Conservation (phyloP, 2,797 vertebrate species). For the Lutjanus campechanus region DNA sequence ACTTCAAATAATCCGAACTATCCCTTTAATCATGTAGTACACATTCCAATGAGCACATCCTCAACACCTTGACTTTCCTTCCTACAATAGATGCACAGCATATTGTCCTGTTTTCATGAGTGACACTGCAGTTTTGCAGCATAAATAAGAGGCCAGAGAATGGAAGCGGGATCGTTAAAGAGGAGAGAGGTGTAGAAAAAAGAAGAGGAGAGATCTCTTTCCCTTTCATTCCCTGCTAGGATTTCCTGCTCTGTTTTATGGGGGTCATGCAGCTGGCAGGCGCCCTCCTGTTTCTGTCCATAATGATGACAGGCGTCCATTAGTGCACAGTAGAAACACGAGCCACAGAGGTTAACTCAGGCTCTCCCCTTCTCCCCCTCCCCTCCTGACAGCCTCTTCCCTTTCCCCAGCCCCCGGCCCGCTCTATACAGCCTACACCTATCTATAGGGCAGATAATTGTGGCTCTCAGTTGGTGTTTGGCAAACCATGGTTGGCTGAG, state of each 20-base stretch:
- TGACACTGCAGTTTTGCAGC: slow-evolving; percentile 54
- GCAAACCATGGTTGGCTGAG: slow-evolving; percentile 70
- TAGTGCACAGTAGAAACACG: slow-evolving; percentile 84
- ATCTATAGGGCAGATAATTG: slow-evolving; percentile 77
- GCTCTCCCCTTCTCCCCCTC: slow-evolving; percentile 43
- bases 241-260: slow-evolving; percentile 87
- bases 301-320: slow-evolving; percentile 87
- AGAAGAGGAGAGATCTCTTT: slow-evolving; percentile 61
- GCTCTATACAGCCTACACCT: slow-evolving; percentile 56
- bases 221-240: slow-evolving; percentile 81
- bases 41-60: not conserved
- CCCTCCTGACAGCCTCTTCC: slow-evolving; percentile 71
- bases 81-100: not conserved
- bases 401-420: slow-evolving; percentile 70
- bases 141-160: slow-evolving; percentile 43
- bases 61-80: slow-evolving; percentile 20
- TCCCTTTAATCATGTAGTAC: slow-evolving; percentile 20
- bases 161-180: slow-evolving; percentile 44
- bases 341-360: slow-evolving; percentile 81
- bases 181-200: slow-evolving; percentile 27
- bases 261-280: slow-evolving; percentile 87
- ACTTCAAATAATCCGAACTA: too few relatives aligned
- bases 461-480: slow-evolving; percentile 71
- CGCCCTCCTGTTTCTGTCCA: slow-evolving; percentile 86
- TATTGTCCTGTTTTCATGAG: slow-evolving; percentile 32